Evolutionary conservation across 2,888 invertebrate species (phyloP), one percentile per base, ranked within the genome.

Genomic region (Nephrotoma flavescens): DNA sequence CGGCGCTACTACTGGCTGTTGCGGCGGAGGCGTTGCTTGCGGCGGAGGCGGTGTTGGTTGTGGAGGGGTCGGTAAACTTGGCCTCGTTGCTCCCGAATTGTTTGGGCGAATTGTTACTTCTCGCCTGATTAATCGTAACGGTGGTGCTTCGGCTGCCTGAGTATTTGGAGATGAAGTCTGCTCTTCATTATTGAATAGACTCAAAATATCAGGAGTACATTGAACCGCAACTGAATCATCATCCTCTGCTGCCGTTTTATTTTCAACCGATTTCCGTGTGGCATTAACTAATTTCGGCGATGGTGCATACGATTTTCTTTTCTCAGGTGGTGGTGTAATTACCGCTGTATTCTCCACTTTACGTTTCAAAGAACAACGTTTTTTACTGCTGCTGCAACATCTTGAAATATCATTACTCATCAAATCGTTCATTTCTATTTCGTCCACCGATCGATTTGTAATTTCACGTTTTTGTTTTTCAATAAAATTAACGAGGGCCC

Each of bases 401-500:
- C 87, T 89, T 41, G 90, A 90, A 12, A 88, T 88, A 87, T 92
- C 92, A 87, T 89, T 90, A 1, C 88, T 88, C 88, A 90, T 89
- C 31, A 90, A 88, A 2, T 88, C 87, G 86, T 89, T 89, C 7
- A 89, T 88, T 57, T 91, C 91, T 6, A 88, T 6, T 86, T 91
- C 91, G 4, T 42, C 44, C 1, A 15, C 44, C 19, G 85, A 85
- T 44, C 4, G 4, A 15, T 44, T 85, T 45, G 42, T 19, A 11
- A 85, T 85, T 19, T 87, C 91, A 91, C 89, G 90, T 71, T 91
- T 94, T 89, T 94, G 94, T 84, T 93, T 91, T 88, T 94, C 93
- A 88, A 94, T 94, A 90, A 94, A 96, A 87, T 95, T 94, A 88
- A 95, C 92, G 7, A 96, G 92, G 57, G 96, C 95, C 93, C 95